Base-by-base conservation (phyloP, 2,797 vertebrate genomes). In the Echeneis naucrates region DNA sequence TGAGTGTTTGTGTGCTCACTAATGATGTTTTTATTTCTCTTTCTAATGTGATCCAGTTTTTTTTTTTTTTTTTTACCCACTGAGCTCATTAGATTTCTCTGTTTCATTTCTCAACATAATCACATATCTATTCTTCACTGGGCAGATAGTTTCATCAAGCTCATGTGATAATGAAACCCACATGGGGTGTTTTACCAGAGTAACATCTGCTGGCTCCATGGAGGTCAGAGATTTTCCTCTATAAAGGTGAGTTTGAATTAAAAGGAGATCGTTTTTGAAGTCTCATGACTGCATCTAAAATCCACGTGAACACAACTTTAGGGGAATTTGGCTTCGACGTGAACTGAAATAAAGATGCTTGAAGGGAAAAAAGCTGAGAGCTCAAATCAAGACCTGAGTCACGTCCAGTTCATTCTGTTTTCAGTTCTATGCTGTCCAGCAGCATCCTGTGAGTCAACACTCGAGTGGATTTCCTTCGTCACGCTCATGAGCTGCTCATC, bases 1-100 rank as follows among this genome's bases (percentile, higher is more conserved):
- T 89, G 88, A 93, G 66, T 90, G 90, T 93, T 92, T 93, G 90
- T 94, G 82, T 80, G 82, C 62, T 83, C 35, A n/a, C 87, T 89
- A 89, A 91, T 87, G 87, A 88, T 85, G 83, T 89, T 91, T 92
- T 84, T 90, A 54, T 82, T 90, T 84, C 80, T 90, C 48, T 80
- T 86, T 90, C 78, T 84, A 87, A 88, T 89, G 80, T 17, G 19
- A 73, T 77, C 74, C 80, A 71, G 54, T 76, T 80, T 86, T 85
- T 79, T 87, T n/a, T n/a, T 79, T 87, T n/a, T n/a, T n/a, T n/a
- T n/a, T n/a, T n/a, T n/a, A n/a, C n/a, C 80, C 80, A 86, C 78
- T 75, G 76, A 81, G 72, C 69, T 87, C 78, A 73, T 83, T 87
- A 75, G 64, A 69, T 76, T 11, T 59, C 40, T 16, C 16, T 13